phyloP scores from a whole-genome alignment of 2,888 invertebrate species.

The Rhagophthalmus giganteus region DNA sequence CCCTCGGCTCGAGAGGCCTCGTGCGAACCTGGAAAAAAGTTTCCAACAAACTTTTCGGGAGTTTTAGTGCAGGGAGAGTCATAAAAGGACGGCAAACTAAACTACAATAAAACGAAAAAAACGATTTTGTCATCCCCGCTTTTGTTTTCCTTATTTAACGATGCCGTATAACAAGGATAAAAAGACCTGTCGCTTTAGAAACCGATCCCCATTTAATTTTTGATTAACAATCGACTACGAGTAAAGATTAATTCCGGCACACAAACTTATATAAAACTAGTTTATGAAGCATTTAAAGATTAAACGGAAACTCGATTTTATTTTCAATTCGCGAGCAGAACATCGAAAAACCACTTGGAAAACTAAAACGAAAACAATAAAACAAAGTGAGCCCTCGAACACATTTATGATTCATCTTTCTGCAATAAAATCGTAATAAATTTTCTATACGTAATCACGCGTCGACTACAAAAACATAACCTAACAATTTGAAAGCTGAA shows the following conservation, averaged over 20 bases:
- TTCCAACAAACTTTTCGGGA: constrained; percentile 42
- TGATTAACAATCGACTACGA: no score
- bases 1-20: constrained; percentile 10
- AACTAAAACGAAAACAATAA: no score
- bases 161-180: constrained; percentile 36
- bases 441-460: constrained; percentile 35
- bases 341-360: no score
- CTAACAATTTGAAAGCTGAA: constrained; percentile 41
- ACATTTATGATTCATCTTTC: constrained; percentile 36
- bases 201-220: constrained; percentile 9
- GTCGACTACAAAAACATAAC: constrained; percentile 39
- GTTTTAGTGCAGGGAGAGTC: constrained; percentile 44
- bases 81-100: constrained; percentile 47
- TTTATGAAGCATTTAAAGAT: no score
- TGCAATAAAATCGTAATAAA: constrained; percentile 27
- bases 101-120: constrained; percentile 48
- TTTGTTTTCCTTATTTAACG: constrained; percentile 37
- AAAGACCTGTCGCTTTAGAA: constrained; percentile 15
- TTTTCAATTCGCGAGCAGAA: no score
- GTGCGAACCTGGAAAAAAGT: constrained; percentile 36
- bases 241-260: no score
- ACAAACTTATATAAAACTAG: no score
- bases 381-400: constrained; percentile 21
- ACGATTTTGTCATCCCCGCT: constrained; percentile 41
- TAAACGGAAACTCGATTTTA: no score